Evolutionary conservation across 2,888 invertebrate genomes (phyloP), one percentile per base, ranked within the genome.

Genomic region (Zeuzera pyrina): DNA sequence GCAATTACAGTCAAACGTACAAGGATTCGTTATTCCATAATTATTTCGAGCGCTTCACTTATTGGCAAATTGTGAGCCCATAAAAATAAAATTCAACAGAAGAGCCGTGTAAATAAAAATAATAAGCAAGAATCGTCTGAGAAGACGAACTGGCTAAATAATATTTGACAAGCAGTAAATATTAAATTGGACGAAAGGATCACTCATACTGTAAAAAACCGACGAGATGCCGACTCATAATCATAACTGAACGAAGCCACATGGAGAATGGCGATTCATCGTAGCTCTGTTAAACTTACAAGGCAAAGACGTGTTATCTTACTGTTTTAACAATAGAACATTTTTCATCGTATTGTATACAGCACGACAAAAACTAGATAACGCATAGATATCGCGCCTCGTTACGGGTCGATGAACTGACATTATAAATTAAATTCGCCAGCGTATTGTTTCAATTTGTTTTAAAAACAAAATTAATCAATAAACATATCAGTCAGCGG

Each of bases 81-180:
- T 64, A 64, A 61, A 61, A 63, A 62, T 49, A 47, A 56, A 56
- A 56, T 57, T 57, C 51, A 57, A 60, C 56, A 58, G 52, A n/a
- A n/a, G n/a, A 48, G 44, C 55, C 53, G 53, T 56, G 60, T 60
- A 68, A 67, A 64, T 61, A 62, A 69, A 63, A 62, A 58, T 61
- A 61, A 66, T 52, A 64, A 63, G 51, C 48, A 45, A 43, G 50
- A 52, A 59, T 57, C 52, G 49, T 35, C 45, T 43, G 45, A 55
- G 59, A 51, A 60, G 64, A 63, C 61, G 65, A 59, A 55, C 57
- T 44, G 43, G 49, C 47, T 55, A 54, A 66, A 69, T 70, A 68
- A 67, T 70, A 64, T 68, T 74, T 70, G 66, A 68, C 65, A 65
- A 61, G 70, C 69, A 62, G 66, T 74, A 68, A 73, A 76, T 71